Percentiles rank a stretch among this genome's conserved stretches.
Evolutionary conservation across 2,888 invertebrate genomes (phyloP).

Genomic region (Rhagonycha lutea): DNA sequence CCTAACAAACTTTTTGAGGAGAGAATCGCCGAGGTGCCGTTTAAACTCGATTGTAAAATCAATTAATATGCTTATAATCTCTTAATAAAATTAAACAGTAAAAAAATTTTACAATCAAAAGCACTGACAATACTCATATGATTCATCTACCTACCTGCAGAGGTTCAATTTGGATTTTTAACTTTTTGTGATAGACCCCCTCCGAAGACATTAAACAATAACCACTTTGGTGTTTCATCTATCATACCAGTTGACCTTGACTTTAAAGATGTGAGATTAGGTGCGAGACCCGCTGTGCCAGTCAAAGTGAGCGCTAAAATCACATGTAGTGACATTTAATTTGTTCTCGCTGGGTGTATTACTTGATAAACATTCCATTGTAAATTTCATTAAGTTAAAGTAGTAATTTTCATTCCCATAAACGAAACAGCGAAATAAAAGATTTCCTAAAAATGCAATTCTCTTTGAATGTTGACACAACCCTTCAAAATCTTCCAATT

Average conservation of each 20-base stretch:
- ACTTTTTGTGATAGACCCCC: conserved; percentile 48
- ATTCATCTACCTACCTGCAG: conserved; percentile 43
- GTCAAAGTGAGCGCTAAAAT: conserved; percentile 41
- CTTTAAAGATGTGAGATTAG: conserved; percentile 49
- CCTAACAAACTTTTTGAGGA: background rate
- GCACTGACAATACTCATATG: conserved; percentile 39
- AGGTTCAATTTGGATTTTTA: conserved; percentile 42
- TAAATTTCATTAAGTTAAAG: conserved; percentile 4
- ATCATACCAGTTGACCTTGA: conserved; percentile 47
- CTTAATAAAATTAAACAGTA: conserved; percentile 36
- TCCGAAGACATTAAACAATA: conserved; percentile 55
- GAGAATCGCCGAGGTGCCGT: background rate
- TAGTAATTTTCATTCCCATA: background rate
- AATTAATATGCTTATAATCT: background rate
- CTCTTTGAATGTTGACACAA: conserved; percentile 33
- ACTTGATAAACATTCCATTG: conserved; percentile 18
- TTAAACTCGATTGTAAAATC: background rate
- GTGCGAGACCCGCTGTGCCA: conserved; percentile 49
- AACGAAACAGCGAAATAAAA: background rate
- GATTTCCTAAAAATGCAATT: conserved; percentile 16
- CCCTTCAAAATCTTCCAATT: conserved; percentile 27
- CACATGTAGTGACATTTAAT: conserved; percentile 52
- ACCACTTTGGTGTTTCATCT: conserved; percentile 55
- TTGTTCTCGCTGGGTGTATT: conserved; percentile 41
- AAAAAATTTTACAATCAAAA: conserved; percentile 44